These are phyloP conservation scores for Epizoanthus illoricatus DNA, from an alignment of 92 coral and sea anemone species.

Conservation along the genomic window DNA sequence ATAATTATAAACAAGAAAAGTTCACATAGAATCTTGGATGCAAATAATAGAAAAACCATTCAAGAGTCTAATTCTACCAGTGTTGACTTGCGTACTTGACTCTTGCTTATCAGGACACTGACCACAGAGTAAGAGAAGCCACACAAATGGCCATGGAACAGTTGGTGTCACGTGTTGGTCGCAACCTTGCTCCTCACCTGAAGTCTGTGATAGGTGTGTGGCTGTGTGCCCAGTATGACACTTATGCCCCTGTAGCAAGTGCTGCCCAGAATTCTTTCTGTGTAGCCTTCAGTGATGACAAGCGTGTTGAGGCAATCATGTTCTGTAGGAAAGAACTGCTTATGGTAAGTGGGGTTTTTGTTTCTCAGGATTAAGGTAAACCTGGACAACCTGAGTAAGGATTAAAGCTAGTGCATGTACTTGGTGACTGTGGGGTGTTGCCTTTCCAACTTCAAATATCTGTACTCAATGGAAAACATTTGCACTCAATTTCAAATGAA, in stretches of 20 bases:
- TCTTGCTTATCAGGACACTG: constrained; percentile 66
- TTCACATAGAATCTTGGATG: too few relatives aligned
- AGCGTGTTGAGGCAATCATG: constrained; percentile 78
- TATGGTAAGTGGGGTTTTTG: constrained; percentile 55
- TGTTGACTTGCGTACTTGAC: too few relatives aligned
- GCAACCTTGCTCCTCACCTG: constrained; percentile 92
- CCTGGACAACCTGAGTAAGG: not conserved
- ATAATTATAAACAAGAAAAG: too few relatives aligned
- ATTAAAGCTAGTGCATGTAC: not conserved
- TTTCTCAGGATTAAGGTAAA: not conserved
- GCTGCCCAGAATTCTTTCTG: constrained; percentile 82
- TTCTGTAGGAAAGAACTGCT: constrained; percentile 85
- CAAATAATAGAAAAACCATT: too few relatives aligned
- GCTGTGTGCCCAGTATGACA: constrained; percentile 90
- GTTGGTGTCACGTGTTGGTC: constrained; percentile 80
- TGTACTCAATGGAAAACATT: too few relatives aligned
- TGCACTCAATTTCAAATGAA: too few relatives aligned
- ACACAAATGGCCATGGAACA: constrained; percentile 94
- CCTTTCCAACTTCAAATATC: too few relatives aligned
- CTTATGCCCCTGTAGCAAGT: constrained; percentile 87
- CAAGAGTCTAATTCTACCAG: too few relatives aligned
- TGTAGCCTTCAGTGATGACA: constrained; percentile 81
- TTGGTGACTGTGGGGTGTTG: not conserved
- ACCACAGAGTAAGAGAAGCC: constrained; percentile 92
- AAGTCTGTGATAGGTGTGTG: constrained; percentile 87